A percentile compares a stretch with the other conserved stretches of the same genome.
Conservation (phyloP, 2,113 vertebrate species). For the Talpa occidentalis region DNA sequence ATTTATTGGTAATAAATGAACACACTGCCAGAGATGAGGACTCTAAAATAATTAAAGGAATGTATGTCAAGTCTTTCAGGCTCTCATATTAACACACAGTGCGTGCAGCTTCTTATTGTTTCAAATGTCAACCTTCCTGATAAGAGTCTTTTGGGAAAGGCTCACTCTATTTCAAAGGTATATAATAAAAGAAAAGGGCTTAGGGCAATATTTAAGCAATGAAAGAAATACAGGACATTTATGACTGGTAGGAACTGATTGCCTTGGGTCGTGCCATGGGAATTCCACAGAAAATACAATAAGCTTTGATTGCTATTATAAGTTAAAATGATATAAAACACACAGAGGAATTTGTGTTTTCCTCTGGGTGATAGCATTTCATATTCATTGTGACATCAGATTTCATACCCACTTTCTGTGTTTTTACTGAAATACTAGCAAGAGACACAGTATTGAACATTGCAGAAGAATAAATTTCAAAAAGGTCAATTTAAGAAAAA, state of each 20-base stretch:
- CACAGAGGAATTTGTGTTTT: conserved; percentile 29
- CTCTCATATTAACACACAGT: conserved; percentile 1
- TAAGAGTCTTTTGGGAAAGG: conserved; percentile 58
- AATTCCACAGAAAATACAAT: conserved; percentile 33
- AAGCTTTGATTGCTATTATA: conserved; percentile 54
- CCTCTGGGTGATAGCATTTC: not conserved
- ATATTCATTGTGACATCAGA: not conserved
- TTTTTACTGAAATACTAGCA: conserved; percentile 33
- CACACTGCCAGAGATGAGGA: conserved; percentile 6
- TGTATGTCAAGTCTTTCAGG: not conserved
- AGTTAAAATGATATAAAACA: conserved; percentile 54
- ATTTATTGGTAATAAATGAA: conserved; percentile 58
- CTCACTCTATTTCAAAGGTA: conserved; percentile 59
- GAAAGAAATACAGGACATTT: conserved; percentile 59
- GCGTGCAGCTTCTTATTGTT: conserved; percentile 21
- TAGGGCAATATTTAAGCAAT: conserved; percentile 70
- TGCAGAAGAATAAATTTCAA: not conserved
- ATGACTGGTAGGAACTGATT: conserved; percentile 60
- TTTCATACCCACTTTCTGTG: not conserved
- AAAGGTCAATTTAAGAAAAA: not conserved
- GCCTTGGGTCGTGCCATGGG: conserved; percentile 57
- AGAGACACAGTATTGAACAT: not conserved
- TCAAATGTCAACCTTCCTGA: conserved; percentile 60
- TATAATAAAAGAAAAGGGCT: conserved; percentile 65
- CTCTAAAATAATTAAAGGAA: conserved; percentile 52